phyloP scores from a whole-genome alignment of 2,888 invertebrate genomes.

The Chouioia cunea region DNA sequence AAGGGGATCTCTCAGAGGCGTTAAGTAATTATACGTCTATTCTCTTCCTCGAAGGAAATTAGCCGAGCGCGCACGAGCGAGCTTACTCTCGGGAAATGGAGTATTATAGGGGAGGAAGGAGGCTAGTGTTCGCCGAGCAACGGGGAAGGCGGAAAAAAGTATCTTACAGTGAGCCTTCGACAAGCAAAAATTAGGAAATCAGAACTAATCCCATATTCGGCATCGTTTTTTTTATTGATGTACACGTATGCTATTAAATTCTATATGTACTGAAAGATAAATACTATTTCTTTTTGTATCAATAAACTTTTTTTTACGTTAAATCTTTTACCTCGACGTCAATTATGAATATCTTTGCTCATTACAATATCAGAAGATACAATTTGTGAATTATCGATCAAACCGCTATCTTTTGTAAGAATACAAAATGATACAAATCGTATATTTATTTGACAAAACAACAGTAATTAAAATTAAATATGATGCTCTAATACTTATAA shows the following conservation, averaged over 20 bases:
- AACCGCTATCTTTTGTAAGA: too few relatives aligned
- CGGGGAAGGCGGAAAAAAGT: slow-evolving; percentile 2
- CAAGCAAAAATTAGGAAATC: slow-evolving; percentile 68
- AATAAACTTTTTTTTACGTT: too few relatives aligned
- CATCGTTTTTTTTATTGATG: neutral
- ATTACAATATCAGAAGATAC: too few relatives aligned
- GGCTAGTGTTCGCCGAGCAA: neutral
- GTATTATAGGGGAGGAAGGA: neutral
- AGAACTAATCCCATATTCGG: slow-evolving; percentile 63
- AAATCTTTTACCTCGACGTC: too few relatives aligned
- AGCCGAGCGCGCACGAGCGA: slow-evolving; percentile 53
- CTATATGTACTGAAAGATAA: too few relatives aligned
- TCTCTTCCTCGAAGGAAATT: slow-evolving; percentile 67
- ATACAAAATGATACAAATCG: too few relatives aligned
- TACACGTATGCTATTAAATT: neutral
- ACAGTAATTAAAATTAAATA: too few relatives aligned
- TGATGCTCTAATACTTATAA: too few relatives aligned
- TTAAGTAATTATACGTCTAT: slow-evolving; percentile 69
- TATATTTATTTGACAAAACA: too few relatives aligned
- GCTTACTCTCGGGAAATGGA: slow-evolving; percentile 38
- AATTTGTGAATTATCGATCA: too few relatives aligned
- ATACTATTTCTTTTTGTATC: too few relatives aligned
- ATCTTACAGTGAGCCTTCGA: slow-evolving; percentile 50
- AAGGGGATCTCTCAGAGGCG: slow-evolving; percentile 60
- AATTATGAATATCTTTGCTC: too few relatives aligned